These are phyloP conservation scores for Papilio protenor DNA, from an alignment of 2,888 invertebrate species.

Conservation along the genomic window DNA sequence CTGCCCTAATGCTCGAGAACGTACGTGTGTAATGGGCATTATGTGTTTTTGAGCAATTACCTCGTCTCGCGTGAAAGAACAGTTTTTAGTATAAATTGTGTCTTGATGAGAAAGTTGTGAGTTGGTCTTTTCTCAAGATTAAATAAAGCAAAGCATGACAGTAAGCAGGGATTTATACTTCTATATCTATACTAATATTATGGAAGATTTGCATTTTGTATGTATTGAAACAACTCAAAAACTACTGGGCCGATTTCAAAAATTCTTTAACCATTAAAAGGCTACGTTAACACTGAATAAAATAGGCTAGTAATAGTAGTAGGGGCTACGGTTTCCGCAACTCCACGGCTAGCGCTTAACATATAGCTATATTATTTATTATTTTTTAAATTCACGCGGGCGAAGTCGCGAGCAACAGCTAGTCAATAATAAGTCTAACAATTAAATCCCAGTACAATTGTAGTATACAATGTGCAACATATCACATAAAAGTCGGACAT, in stretches of 20 bases:
- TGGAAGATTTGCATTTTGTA: too few relatives aligned
- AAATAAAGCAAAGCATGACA: too few relatives aligned
- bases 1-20: slow-evolving; percentile 62
- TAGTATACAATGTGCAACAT: slow-evolving; percentile 29
- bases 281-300: too few relatives aligned
- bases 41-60: slow-evolving; percentile 58
- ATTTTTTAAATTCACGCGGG: background rate
- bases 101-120: background rate
- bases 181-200: background rate
- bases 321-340: too few relatives aligned
- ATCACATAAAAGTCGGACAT: slow-evolving; percentile 33
- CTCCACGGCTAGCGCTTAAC: too few relatives aligned
- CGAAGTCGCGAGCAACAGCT: background rate
- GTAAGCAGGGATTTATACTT: background rate
- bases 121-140: too few relatives aligned
- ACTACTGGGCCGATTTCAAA: too few relatives aligned
- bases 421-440: slow-evolving; percentile 22
- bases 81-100: slow-evolving; percentile 10
- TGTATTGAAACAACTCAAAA: too few relatives aligned
- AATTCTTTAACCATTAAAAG: too few relatives aligned
- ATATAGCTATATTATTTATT: too few relatives aligned
- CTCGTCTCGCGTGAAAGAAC: slow-evolving; percentile 11
- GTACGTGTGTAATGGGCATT: slow-evolving; percentile 64
- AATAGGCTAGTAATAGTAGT: too few relatives aligned
- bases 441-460: slow-evolving; percentile 6